phyloP scores from a whole-genome alignment of 1,140 invertebrate species.

The Coenobita brevimanus region DNA sequence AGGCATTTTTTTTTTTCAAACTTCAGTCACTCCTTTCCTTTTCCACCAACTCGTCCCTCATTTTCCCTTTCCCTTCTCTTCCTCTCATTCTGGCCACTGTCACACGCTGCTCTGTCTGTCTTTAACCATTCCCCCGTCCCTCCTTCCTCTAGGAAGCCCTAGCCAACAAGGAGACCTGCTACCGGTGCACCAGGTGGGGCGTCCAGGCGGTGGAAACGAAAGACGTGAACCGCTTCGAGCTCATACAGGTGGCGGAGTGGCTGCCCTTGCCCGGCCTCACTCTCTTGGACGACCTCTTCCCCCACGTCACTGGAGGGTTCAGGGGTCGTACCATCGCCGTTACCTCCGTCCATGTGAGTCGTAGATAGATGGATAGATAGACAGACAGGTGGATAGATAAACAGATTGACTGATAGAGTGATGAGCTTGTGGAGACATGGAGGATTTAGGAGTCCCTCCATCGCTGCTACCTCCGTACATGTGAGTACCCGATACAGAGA shows the following conservation, averaged over 20 bases:
- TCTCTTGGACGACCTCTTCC: slow-evolving; percentile 83
- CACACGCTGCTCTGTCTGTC: too few relatives aligned
- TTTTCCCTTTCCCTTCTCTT: too few relatives aligned
- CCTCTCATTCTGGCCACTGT: too few relatives aligned
- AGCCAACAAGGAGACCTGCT: slow-evolving; percentile 76
- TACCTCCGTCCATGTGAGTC: slow-evolving; percentile 72
- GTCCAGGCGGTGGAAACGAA: slow-evolving; percentile 80
- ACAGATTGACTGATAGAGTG: neutral
- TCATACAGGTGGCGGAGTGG: slow-evolving; percentile 83
- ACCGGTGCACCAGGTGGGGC: slow-evolving; percentile 80
- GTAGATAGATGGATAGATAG: slow-evolving; percentile 1
- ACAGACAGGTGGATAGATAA: neutral
- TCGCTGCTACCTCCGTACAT: too few relatives aligned
- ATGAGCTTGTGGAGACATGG: neutral
- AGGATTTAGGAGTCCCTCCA: neutral
- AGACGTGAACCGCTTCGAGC: slow-evolving; percentile 74
- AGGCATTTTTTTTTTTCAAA: too few relatives aligned
- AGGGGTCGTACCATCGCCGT: slow-evolving; percentile 78
- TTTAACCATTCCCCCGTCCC: too few relatives aligned
- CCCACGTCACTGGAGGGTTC: slow-evolving; percentile 85
- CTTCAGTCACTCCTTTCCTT: too few relatives aligned
- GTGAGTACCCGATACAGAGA: slow-evolving; percentile 1
- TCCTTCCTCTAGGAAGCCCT: slow-evolving; percentile 76
- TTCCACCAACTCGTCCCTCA: too few relatives aligned
- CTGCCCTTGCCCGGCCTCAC: slow-evolving; percentile 80